Percentiles rank a stretch among this genome's conserved stretches.
These are phyloP conservation scores for Eristalis tenax DNA, from an alignment of 2,888 invertebrate species.

Conservation along the genomic window DNA sequence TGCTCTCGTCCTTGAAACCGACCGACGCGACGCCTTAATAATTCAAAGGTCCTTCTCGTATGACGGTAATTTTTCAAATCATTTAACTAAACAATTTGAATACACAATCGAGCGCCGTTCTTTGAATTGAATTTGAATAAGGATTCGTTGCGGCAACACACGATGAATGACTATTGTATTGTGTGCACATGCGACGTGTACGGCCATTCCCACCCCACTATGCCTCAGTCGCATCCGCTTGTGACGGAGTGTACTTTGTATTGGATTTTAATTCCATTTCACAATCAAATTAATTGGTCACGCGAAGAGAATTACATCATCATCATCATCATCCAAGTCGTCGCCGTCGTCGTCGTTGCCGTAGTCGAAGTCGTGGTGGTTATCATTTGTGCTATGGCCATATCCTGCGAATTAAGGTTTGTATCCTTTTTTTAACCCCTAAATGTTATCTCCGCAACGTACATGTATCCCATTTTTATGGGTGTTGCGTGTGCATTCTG, in stretches of 20 bases:
- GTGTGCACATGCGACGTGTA: constrained; percentile 9
- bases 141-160: constrained; percentile 59
- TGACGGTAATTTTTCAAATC: constrained; percentile 60
- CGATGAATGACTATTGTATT: constrained; percentile 40
- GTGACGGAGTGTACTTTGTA: constrained; percentile 73
- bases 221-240: constrained; percentile 15
- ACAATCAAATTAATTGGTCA: constrained; percentile 81
- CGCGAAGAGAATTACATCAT: constrained; percentile 78
- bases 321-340: constrained; percentile 50
- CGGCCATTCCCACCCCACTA: constrained; percentile 10
- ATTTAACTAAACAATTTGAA: constrained; percentile 49
- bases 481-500: constrained; percentile 24
- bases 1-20: constrained; percentile 13
- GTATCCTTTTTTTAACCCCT: constrained; percentile 19
- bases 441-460: neutral
- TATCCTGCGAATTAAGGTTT: constrained; percentile 21
- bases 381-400: constrained; percentile 47
- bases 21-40: constrained; percentile 35
- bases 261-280: constrained; percentile 81
- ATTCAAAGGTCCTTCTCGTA: constrained; percentile 47
- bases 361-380: neutral
- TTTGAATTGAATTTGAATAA: constrained; percentile 58
- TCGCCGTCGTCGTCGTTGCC: neutral
- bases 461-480: constrained; percentile 7
- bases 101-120: constrained; percentile 18